Conservation (phyloP, 30 jellyfish, hydroid and myxozoan genomes). For the Aurelia sp. region DNA sequence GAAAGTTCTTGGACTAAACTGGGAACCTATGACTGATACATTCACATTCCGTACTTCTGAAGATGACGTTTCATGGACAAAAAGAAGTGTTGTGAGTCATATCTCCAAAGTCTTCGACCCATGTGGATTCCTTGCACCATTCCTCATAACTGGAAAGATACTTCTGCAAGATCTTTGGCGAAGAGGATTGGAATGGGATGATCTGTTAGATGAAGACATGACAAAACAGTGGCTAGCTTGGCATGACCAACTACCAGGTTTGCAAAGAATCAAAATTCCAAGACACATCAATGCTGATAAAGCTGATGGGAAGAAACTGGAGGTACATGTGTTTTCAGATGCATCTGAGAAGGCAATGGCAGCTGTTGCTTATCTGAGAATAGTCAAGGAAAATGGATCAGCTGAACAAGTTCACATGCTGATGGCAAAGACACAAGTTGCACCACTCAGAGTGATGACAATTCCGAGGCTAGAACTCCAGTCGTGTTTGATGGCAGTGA, state of each 20-base stretch:
- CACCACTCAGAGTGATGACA: conserved; percentile 4
- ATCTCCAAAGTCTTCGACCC: conserved; percentile 66
- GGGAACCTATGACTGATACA: conserved; percentile 21
- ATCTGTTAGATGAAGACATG: conserved; percentile 41
- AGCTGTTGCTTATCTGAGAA: conserved; percentile 47
- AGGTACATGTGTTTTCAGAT: conserved; percentile 55
- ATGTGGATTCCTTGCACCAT: conserved; percentile 59
- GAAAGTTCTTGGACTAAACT: conserved; percentile 2
- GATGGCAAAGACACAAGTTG: conserved; percentile 44
- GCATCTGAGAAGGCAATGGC: conserved; percentile 71
- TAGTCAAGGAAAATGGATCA: conserved; percentile 29
- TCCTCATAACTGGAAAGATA: conserved; percentile 25
- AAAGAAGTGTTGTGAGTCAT: conserved; percentile 38
- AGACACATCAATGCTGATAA: conserved; percentile 26
- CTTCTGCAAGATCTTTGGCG: conserved; percentile 48
- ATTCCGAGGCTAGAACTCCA: conserved; percentile 61
- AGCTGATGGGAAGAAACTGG: conserved; percentile 32
- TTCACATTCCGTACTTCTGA: conserved; percentile 49
- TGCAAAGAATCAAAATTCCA: conserved; percentile 33
- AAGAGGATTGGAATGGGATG: conserved; percentile 64
- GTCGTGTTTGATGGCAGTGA: conserved; percentile 48
- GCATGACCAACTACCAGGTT: conserved; percentile 30
- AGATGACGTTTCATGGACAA: conserved; percentile 41
- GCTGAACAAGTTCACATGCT: conserved; percentile 2
- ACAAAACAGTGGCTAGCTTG: conserved; percentile 30